Conservation (phyloP, 2,113 vertebrate genomes). For the Camelus bactrianus region DNA sequence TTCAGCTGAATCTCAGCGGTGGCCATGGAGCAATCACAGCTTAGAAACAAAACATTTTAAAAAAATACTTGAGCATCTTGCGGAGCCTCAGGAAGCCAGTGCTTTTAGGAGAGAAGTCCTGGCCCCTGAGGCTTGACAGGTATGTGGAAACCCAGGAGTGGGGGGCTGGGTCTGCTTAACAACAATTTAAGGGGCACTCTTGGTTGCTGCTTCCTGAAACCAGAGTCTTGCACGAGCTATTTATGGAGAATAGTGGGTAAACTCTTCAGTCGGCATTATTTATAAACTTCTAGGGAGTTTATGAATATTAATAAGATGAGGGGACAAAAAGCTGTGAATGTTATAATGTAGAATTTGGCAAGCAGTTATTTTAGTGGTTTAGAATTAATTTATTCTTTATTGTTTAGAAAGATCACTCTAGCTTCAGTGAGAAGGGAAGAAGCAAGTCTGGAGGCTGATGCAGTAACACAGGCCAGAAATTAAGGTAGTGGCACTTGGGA, state of each 20-base stretch:
- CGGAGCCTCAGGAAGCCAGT: neutral
- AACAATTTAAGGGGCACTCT: neutral
- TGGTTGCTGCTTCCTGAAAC: conserved; percentile 16
- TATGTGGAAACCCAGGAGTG: neutral
- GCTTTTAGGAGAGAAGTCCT: neutral
- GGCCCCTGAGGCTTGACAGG: neutral
- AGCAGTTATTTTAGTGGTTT: neutral
- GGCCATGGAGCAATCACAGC: conserved; percentile 56
- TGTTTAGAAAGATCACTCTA: neutral
- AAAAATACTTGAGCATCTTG: neutral
- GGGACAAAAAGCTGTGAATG: neutral
- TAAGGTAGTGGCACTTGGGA: neutral
- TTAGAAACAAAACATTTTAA: conserved; percentile 25
- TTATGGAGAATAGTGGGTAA: neutral
- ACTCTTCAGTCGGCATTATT: neutral
- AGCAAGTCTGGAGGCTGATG: neutral
- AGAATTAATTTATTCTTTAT: neutral
- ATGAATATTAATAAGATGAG: neutral
- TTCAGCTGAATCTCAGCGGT: neutral
- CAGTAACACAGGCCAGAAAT: neutral
- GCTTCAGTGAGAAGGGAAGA: neutral
- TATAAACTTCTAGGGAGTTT: conserved; percentile 1
- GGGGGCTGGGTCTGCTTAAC: neutral
- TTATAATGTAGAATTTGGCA: neutral
- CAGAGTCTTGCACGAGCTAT: neutral